These are phyloP conservation scores for Drosophila anceps DNA, from an alignment of 2,888 invertebrate species.

Conservation along the genomic window DNA sequence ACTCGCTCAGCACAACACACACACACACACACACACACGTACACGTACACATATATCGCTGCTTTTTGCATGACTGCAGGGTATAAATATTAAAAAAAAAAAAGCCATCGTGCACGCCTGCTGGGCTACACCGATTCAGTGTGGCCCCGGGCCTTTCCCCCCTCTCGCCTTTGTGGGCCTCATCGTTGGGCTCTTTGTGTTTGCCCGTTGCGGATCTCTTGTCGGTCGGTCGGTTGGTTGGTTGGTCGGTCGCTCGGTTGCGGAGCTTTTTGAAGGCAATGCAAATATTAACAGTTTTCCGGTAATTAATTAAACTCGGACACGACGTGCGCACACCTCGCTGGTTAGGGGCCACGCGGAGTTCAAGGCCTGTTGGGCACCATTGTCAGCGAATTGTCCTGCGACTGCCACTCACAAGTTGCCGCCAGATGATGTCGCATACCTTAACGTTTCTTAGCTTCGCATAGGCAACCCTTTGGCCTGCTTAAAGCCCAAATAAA, in stretches of 20 bases:
- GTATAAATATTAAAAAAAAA: constrained; percentile 36
- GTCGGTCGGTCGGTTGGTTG: not conserved
- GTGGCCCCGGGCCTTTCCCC: constrained; percentile 8
- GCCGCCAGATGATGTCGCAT: not conserved
- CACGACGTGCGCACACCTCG: constrained; percentile 51
- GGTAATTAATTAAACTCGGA: constrained; percentile 77
- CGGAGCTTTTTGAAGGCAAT: constrained; percentile 58
- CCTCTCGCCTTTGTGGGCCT: constrained; percentile 23
- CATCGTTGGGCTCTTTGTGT: constrained; percentile 53
- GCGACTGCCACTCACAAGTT: not conserved
- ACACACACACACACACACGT: not conserved
- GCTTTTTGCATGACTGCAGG: constrained; percentile 16
- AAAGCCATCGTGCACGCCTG: constrained; percentile 15
- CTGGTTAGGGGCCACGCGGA: constrained; percentile 1
- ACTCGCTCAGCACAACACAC: not conserved
- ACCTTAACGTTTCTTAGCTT: not conserved
- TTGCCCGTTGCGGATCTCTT: constrained; percentile 41
- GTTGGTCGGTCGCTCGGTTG: constrained; percentile 2
- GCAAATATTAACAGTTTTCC: constrained; percentile 78
- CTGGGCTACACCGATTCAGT: constrained; percentile 12
- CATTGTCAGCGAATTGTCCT: constrained; percentile 19
- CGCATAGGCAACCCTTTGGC: not conserved
- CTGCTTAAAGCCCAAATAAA: constrained; percentile 6
- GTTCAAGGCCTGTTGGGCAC: constrained; percentile 17
- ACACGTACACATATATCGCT: not conserved